Base-by-base conservation (phyloP, 2,113 vertebrate species). In the Geococcyx californianus region DNA sequence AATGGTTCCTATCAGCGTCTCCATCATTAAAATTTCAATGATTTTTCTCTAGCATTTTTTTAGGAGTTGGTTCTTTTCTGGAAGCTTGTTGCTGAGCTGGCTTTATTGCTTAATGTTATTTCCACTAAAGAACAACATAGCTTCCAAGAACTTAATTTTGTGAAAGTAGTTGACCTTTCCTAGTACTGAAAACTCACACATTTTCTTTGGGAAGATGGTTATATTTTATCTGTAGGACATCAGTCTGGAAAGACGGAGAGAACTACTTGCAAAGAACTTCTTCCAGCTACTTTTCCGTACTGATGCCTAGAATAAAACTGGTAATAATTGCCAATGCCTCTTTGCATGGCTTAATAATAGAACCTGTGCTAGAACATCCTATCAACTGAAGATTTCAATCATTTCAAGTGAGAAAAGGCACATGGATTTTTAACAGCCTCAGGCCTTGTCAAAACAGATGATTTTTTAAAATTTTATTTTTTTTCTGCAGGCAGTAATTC, bases 241-340 rank as follows among this genome's bases (percentile, higher is more conserved):
- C 51, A 84, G 36, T 45, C 51, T 80, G 93, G 70, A 85, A 59
- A 84, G 55, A 36, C 49, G 75, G 52, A 75, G 54, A 66, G 23
- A 70, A 33, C 52, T 87, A 54, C 36, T 63, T 77, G 54, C 19
- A 75, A 69, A 87, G 3, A 92, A 45, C 36, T 81, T 70, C 9
- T 84, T 90, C 25, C 68, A 90, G 44, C 42, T 90, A 52, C 33
- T 56, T 84, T 83, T 77, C 34, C 88, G 33, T 92, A 54, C 82
- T 70, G 45, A 68, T 80, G n/a, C 56, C 70, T 80, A 40, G 88
- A 90, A 70, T 75, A 78, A 96, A 96, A 75, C 77, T 16, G 29
- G 21, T 88, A 78, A 62, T 94, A 91, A 80, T 77, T 91, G 42
- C 84, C 72, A 93, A 31, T 81, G 73, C 47, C 47, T 91, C 69